A percentile compares a stretch with the other conserved stretches of the same genome.
phyloP scores from a whole-genome alignment of 1,140 invertebrate genomes.

The Branchinecta lindahli region DNA sequence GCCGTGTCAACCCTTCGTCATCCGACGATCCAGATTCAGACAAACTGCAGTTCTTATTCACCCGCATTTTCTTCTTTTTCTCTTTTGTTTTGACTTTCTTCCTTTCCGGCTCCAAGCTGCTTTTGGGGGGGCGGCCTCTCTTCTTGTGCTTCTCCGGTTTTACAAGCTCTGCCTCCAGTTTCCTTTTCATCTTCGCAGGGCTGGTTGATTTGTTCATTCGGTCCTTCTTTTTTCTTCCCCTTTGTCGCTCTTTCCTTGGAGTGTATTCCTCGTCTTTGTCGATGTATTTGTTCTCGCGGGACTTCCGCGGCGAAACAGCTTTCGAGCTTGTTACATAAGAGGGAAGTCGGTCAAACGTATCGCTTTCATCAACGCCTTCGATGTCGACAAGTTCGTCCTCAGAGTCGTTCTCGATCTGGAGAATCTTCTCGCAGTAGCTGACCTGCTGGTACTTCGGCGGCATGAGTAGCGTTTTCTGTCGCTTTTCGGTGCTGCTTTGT shows the following conservation, averaged over 20 bases:
- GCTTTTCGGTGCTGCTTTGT: not conserved
- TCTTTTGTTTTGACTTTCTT: not conserved
- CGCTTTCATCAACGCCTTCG: conserved; percentile 3
- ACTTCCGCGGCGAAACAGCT: not conserved
- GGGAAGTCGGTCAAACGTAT: not conserved
- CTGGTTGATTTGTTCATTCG: not conserved
- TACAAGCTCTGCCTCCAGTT: not conserved
- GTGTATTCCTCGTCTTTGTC: conserved; percentile 1
- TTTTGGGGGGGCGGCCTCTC: not conserved
- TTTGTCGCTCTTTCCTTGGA: not conserved
- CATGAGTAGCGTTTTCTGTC: not conserved
- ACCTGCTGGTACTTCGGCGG: not conserved
- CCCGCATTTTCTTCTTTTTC: not conserved
- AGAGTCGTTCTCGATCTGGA: not conserved
- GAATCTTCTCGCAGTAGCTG: conserved; percentile 1
- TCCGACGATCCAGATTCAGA: not conserved
- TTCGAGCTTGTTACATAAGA: conserved; percentile 2
- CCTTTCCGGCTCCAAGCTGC: not conserved
- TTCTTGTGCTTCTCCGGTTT: not conserved
- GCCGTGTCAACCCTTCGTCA: not conserved
- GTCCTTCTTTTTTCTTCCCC: conserved; percentile 6
- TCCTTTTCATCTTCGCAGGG: not conserved
- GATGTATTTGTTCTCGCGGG: not conserved
- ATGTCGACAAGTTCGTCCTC: not conserved
- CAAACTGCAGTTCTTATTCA: not conserved